Evolutionary conservation across 2,797 vertebrate genomes (phyloP).

Genomic region (Perodicticus potto): DNA sequence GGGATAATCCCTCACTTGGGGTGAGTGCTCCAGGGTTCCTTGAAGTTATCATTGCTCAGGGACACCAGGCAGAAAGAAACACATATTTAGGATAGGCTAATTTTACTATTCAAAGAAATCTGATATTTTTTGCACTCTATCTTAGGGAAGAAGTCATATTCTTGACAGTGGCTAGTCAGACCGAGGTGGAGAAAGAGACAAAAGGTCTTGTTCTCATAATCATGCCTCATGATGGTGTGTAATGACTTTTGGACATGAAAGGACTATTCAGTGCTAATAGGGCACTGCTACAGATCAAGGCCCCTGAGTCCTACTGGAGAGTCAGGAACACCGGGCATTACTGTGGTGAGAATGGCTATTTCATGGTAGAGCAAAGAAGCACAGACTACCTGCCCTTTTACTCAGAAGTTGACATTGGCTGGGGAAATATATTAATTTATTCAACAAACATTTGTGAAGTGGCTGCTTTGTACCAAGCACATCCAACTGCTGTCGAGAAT

Average conservation of each 20-base stretch:
- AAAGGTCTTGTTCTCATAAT: not conserved
- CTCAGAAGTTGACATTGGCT: not conserved
- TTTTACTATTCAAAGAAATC: not conserved
- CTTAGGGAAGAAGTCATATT: not conserved
- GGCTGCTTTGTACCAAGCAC: not conserved
- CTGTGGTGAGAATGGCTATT: not conserved
- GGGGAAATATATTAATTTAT: not conserved
- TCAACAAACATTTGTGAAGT: not conserved
- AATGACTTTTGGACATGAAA: not conserved
- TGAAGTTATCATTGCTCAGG: not conserved
- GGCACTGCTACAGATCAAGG: too few species aligned
- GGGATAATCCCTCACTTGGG: not conserved
- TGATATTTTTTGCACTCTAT: not conserved
- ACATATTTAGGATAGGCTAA: not conserved
- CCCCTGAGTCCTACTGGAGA: not conserved
- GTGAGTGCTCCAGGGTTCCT: not conserved
- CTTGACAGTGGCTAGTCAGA: not conserved
- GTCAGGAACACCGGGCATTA: not conserved
- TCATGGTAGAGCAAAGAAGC: not conserved
- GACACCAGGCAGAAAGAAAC: not conserved
- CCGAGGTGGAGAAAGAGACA: not conserved
- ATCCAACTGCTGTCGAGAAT: not conserved
- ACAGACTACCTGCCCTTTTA: not conserved
- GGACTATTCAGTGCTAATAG: not conserved
- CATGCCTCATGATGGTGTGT: not conserved